These are phyloP conservation scores for Psammodynastes pulverulentus DNA, from an alignment of 2,113 vertebrate species.

Conservation along the genomic window DNA sequence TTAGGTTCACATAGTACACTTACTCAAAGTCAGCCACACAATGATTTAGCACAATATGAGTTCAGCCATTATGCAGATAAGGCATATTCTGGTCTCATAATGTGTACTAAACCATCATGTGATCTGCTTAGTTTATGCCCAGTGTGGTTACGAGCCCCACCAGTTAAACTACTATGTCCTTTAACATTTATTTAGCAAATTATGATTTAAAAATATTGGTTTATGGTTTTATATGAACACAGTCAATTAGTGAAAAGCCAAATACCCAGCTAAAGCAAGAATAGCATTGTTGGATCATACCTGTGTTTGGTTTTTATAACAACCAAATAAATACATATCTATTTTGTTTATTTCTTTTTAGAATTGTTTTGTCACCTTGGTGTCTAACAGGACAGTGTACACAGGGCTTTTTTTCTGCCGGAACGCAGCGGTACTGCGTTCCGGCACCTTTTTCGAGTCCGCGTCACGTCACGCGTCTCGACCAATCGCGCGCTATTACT, in stretches of 20 bases:
- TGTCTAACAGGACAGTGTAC: neutral
- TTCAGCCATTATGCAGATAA: neutral
- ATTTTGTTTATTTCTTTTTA: neutral
- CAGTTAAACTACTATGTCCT: neutral
- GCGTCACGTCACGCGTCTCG: no score
- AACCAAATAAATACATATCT: neutral
- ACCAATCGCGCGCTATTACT: no score
- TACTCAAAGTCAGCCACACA: neutral
- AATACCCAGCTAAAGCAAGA: neutral
- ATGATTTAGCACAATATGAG: neutral
- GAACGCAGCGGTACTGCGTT: no score
- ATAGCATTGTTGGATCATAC: neutral
- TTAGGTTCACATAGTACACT: neutral
- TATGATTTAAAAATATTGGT: neutral
- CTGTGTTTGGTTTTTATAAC: neutral
- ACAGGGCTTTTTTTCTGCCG: no score
- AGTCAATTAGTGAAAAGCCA: neutral
- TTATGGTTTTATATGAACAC: neutral
- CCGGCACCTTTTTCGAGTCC: no score
- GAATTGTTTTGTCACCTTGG: neutral
- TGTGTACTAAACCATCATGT: neutral
- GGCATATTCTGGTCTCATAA: neutral
- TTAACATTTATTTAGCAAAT: neutral
- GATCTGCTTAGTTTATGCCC: neutral
- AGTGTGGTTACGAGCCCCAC: neutral